Base-by-base conservation (phyloP, 2,113 vertebrate genomes). In the Hiodon tergisus region DNA sequence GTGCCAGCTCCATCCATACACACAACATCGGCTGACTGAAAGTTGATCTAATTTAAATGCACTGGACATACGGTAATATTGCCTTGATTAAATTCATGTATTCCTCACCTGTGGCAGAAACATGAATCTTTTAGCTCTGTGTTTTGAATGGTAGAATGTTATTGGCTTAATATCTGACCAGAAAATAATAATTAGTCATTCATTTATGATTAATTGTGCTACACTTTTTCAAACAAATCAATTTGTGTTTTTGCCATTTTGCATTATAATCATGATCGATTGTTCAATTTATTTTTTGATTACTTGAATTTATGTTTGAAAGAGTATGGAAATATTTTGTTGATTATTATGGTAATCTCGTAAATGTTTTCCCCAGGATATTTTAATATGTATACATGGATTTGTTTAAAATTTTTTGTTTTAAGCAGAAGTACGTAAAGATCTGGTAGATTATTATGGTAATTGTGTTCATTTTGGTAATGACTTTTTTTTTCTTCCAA, bases 151-250 rank as follows among this genome's bases (percentile, higher is more conserved):
- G 31, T 31, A 31, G 31, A 31, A 31, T 31, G 31, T 31, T 72
- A 81, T 83, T 78, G 58, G 13, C 85, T 84, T 80, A 84, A 87
- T 85, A 81, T 81, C 78, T 85, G 31, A 31, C 31, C 31, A 31
- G 31, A 31, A 31, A 31, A 31, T 31, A 31, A 31, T 31, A 31
- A 31, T 31, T 31, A 31, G 31, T 31, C 31, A 31, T 31, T 63
- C 77, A 87, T 85, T 87, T 78, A 73, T 76, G 76, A 82, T 80
- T 86, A 81, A 84, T 85, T 82, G 80, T 81, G 76, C 80, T 75
- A 78, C 76, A 76, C 55, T 81, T 84, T 84, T 78, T 80, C 13
- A 81, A 46, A 76, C 80, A 81, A 82, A 82, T 81, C 73, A 62
- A 75, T 79, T 82, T 59, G 47, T 53, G 80, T 81, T 77, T 63